Evolutionary conservation across 2,888 invertebrate species (phyloP).

Genomic region (Periphyllus acericola): DNA sequence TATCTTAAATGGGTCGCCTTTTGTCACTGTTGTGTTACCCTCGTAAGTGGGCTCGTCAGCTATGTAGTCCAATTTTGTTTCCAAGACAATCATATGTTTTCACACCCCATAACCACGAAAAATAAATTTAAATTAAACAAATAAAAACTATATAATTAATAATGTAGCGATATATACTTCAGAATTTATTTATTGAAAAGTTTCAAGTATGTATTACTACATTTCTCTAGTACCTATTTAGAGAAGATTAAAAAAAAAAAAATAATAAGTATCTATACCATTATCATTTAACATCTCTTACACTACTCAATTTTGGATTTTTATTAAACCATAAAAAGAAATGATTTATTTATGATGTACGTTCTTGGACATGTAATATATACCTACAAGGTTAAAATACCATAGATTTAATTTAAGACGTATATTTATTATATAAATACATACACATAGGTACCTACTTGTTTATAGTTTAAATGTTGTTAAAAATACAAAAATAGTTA

Average conservation of each 20-base stretch:
- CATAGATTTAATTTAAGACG: too few relatives aligned
- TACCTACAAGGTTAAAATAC: not conserved
- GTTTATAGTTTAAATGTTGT: not conserved
- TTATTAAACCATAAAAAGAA: too few relatives aligned
- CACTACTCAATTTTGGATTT: not conserved
- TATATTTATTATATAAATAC: not conserved
- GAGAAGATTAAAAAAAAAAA: not conserved
- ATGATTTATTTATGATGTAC: not conserved
- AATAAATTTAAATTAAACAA: slow-evolving; percentile 40
- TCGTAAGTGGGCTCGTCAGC: slow-evolving; percentile 63
- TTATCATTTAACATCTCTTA: not conserved
- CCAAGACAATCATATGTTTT: slow-evolving; percentile 47
- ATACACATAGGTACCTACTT: too few relatives aligned
- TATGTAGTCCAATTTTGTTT: slow-evolving; percentile 53
- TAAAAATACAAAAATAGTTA: not conserved
- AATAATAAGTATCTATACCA: not conserved
- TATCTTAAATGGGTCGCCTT: slow-evolving; percentile 65
- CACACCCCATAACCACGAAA: slow-evolving; percentile 33
- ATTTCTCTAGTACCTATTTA: not conserved
- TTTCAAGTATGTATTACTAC: not conserved
- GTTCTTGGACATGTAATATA: not conserved
- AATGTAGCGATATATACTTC: not conserved
- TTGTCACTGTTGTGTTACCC: slow-evolving; percentile 64
- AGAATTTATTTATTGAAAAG: not conserved
- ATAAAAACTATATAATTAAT: slow-evolving; percentile 15